Percentiles rank a stretch among this genome's conserved stretches.
phyloP scores from a whole-genome alignment of 2,113 vertebrate species.

The Lasiurus borealis region DNA sequence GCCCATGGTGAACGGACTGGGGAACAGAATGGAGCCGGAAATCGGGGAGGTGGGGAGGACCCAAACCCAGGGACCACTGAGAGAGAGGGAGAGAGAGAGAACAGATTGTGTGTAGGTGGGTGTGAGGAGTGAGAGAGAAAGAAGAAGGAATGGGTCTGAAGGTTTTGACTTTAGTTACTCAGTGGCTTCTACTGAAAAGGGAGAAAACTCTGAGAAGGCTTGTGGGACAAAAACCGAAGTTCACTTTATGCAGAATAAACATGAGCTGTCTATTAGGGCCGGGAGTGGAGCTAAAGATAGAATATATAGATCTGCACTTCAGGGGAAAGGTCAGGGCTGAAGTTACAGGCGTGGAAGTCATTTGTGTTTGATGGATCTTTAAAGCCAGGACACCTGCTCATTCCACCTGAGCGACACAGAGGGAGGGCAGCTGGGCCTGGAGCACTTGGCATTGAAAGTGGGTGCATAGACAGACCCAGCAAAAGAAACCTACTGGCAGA shows the following conservation, averaged over 20 bases:
- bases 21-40: no score
- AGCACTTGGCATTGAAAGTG: neutral
- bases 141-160: neutral
- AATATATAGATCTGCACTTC: neutral
- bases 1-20: neutral
- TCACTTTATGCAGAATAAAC: neutral
- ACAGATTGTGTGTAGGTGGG: neutral
- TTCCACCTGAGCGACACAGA: no score
- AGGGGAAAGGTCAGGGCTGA: neutral
- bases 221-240: neutral
- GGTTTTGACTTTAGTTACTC: neutral
- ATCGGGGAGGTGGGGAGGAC: rapidly evolving
- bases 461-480: neutral
- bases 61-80: rapidly evolving
- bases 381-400: neutral
- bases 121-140: neutral
- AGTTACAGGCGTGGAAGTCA: neutral
- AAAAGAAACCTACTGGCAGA: neutral
- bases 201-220: neutral
- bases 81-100: neutral
- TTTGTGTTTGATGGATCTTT: neutral
- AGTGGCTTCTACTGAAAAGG: neutral
- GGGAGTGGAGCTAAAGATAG: neutral
- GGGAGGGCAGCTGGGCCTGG: no score
- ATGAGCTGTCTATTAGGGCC: neutral